phyloP scores from a whole-genome alignment of 1,140 invertebrate genomes.

The Penaeus japonicus region DNA sequence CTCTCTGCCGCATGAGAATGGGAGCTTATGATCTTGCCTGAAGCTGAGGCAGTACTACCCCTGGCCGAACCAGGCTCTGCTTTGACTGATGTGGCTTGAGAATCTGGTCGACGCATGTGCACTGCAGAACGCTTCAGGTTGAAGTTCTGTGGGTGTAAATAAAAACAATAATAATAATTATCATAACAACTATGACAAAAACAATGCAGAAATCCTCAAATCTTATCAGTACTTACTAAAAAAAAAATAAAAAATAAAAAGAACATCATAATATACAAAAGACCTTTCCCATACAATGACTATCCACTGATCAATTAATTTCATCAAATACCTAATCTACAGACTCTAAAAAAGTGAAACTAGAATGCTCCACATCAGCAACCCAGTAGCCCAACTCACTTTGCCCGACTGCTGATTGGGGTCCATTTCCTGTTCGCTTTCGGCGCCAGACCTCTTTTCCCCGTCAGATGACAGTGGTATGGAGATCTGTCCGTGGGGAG shows the following conservation, averaged over 20 bases:
- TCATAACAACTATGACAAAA: not conserved
- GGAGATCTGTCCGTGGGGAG: conserved; percentile 9
- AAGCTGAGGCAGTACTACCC: conserved; percentile 66
- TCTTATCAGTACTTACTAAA: not conserved
- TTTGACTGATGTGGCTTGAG: conserved; percentile 72
- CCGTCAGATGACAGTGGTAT: conserved; percentile 17
- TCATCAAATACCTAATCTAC: no score
- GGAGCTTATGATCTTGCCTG: conserved; percentile 57
- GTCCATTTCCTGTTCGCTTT: conserved; percentile 47
- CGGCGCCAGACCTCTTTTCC: conserved; percentile 27
- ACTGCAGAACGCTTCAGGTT: not conserved
- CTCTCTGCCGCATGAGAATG: conserved; percentile 52
- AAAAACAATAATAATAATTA: not conserved
- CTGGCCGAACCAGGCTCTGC: conserved; percentile 71
- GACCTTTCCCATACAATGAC: no score
- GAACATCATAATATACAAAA: not conserved
- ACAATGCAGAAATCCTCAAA: not conserved
- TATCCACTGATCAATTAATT: no score
- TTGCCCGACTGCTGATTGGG: not conserved
- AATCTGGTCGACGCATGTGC: conserved; percentile 63
- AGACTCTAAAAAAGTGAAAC: not conserved
- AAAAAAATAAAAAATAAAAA: not conserved
- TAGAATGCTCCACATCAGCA: not conserved
- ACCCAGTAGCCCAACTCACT: not conserved
- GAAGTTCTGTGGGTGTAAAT: not conserved